These are phyloP conservation scores for Autographa gamma DNA, from an alignment of 2,888 invertebrate species.

Conservation along the genomic window DNA sequence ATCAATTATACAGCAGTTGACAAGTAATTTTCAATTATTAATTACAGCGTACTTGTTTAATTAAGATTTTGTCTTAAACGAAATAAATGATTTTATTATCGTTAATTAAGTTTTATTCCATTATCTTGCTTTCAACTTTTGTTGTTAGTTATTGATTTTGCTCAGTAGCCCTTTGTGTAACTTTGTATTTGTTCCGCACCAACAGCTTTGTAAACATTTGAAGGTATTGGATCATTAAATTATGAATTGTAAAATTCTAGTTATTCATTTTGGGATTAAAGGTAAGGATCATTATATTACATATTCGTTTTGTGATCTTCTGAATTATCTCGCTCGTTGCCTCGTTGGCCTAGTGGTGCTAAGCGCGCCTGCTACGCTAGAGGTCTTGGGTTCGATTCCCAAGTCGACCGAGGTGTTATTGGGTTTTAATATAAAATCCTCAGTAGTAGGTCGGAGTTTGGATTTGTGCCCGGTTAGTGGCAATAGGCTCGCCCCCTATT, in stretches of 20 bases:
- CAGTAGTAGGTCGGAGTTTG: no score
- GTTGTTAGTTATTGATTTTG: constrained; percentile 21
- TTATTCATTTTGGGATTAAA: not conserved
- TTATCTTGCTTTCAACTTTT: constrained; percentile 24
- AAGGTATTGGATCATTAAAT: not conserved
- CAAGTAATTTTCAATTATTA: not conserved
- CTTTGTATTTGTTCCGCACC: constrained; percentile 3
- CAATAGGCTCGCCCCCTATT: no score
- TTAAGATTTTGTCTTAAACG: not conserved
- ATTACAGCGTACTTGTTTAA: not conserved
- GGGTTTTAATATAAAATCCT: no score
- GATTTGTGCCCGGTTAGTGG: no score
- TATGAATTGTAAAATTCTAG: not conserved
- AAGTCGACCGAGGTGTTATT: no score
- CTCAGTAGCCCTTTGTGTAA: constrained; percentile 9
- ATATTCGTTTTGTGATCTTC: constrained; percentile 17
- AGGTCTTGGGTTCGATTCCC: no score
- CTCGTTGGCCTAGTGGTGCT: no score
- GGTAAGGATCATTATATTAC: constrained; percentile 1
- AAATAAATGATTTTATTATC: not conserved
- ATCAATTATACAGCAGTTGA: not conserved
- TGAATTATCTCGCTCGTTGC: constrained; percentile 48
- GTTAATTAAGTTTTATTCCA: constrained; percentile 22
- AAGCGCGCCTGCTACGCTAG: no score
- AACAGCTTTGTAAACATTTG: not conserved